Conservation (phyloP, 2,888 invertebrate genomes). For the Drosophila pseudotakahashii region DNA sequence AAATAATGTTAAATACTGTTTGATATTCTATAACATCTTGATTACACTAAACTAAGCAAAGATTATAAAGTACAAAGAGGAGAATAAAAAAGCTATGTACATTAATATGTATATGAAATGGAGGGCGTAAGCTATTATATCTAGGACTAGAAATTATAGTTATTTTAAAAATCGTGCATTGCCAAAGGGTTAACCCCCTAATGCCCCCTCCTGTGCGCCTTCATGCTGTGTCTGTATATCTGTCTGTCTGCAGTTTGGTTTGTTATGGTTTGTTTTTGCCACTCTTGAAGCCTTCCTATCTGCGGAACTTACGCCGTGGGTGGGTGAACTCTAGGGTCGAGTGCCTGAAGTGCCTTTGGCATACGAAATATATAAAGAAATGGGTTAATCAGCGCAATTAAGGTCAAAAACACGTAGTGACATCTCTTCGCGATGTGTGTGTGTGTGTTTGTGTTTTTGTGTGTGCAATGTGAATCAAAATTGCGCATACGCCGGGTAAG, state of each 20-base stretch:
- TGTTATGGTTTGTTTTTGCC: slow-evolving; percentile 33
- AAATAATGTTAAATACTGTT: too few species aligned
- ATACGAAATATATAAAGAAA: slow-evolving; percentile 56
- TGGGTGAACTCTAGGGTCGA: slow-evolving; percentile 39
- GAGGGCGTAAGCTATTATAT: too few species aligned
- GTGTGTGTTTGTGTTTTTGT: not conserved
- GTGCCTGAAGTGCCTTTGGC: slow-evolving; percentile 54
- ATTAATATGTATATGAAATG: too few species aligned
- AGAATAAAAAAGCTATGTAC: too few species aligned
- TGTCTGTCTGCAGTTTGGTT: slow-evolving; percentile 22
- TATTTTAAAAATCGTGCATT: not conserved
- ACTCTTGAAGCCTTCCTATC: slow-evolving; percentile 31
- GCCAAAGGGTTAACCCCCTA: slow-evolving; percentile 15
- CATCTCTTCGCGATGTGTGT: slow-evolving; percentile 7
- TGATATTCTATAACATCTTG: too few species aligned
- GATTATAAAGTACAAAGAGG: too few species aligned
- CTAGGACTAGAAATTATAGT: too few species aligned
- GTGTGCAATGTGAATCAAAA: slow-evolving; percentile 56
- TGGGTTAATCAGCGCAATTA: slow-evolving; percentile 78
- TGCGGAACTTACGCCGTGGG: slow-evolving; percentile 12
- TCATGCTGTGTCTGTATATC: slow-evolving; percentile 16
- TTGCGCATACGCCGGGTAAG: slow-evolving; percentile 76
- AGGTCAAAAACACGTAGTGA: slow-evolving; percentile 75
- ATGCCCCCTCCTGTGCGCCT: slow-evolving; percentile 8
- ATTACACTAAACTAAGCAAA: too few species aligned